These are phyloP conservation scores for Dryas iulia DNA, from an alignment of 1,140 invertebrate species.

Conservation along the genomic window DNA sequence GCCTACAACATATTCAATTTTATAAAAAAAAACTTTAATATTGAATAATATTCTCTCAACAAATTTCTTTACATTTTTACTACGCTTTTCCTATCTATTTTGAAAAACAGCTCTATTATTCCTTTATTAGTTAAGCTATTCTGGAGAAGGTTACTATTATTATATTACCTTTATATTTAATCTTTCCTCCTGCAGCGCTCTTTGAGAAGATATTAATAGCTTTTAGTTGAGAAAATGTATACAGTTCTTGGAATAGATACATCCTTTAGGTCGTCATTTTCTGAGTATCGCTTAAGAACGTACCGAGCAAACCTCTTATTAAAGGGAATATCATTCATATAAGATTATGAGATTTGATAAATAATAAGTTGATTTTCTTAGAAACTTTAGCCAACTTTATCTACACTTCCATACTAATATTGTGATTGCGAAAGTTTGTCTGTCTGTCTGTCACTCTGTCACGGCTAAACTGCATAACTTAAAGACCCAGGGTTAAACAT, in stretches of 20 bases:
- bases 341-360: too few species aligned
- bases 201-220: background rate
- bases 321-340: too few species aligned
- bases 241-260: background rate
- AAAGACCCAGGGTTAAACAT: too few species aligned
- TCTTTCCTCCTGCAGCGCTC: background rate
- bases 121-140: background rate
- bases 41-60: too few species aligned
- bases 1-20: too few species aligned
- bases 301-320: too few species aligned
- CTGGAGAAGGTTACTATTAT: background rate
- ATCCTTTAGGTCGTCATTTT: background rate
- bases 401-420: too few species aligned
- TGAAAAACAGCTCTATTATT: background rate
- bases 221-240: background rate
- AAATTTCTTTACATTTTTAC: too few species aligned
- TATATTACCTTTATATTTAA: background rate
- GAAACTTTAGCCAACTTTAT: background rate
- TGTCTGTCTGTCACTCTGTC: too few species aligned
- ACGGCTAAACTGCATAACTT: too few species aligned
- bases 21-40: too few species aligned
- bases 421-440: too few species aligned
- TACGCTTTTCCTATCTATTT: background rate
- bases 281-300: background rate
- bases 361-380: background rate